Evolutionary conservation across 2,797 vertebrate genomes (phyloP).

Genomic region (Poeciliopsis paucimaculata): DNA sequence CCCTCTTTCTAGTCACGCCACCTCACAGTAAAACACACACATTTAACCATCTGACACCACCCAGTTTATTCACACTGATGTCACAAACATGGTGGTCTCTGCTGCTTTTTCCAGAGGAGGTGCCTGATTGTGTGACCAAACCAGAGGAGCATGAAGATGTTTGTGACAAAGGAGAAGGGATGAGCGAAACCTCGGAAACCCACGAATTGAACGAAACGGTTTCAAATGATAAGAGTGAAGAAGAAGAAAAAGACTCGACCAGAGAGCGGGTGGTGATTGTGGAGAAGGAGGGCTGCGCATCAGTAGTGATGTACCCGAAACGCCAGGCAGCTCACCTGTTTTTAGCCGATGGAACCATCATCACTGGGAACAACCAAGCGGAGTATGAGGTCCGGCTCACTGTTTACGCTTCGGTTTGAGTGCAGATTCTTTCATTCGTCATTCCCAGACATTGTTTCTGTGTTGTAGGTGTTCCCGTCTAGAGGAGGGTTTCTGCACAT

Average conservation of each 20-base stretch:
- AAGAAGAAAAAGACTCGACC: slow-evolving; percentile 13
- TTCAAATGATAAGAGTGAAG: slow-evolving; percentile 44
- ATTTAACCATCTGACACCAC: slow-evolving; percentile 63
- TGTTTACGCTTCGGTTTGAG: background rate
- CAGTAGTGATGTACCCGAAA: slow-evolving; percentile 84
- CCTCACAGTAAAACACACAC: slow-evolving; percentile 41
- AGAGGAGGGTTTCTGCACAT: slow-evolving; percentile 83
- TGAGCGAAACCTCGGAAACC: background rate
- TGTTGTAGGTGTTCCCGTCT: slow-evolving; percentile 82
- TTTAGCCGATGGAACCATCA: slow-evolving; percentile 87
- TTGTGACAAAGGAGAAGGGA: background rate
- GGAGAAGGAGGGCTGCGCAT: slow-evolving; percentile 86
- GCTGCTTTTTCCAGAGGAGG: slow-evolving; percentile 40
- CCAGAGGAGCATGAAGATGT: slow-evolving; percentile 7
- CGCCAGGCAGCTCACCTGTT: slow-evolving; percentile 76
- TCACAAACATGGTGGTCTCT: background rate
- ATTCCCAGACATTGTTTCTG: background rate
- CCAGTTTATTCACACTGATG: background rate
- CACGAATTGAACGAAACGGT: slow-evolving; percentile 22
- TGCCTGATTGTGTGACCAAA: slow-evolving; percentile 17
- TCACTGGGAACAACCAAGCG: slow-evolving; percentile 84
- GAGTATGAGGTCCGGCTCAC: slow-evolving; percentile 84
- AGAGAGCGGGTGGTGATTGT: slow-evolving; percentile 81
- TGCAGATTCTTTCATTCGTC: background rate
- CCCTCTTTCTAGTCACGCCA: slow-evolving; percentile 77